These are phyloP conservation scores for Oreochromis grahami DNA, from an alignment of 2,797 vertebrate genomes.

Conservation along the genomic window DNA sequence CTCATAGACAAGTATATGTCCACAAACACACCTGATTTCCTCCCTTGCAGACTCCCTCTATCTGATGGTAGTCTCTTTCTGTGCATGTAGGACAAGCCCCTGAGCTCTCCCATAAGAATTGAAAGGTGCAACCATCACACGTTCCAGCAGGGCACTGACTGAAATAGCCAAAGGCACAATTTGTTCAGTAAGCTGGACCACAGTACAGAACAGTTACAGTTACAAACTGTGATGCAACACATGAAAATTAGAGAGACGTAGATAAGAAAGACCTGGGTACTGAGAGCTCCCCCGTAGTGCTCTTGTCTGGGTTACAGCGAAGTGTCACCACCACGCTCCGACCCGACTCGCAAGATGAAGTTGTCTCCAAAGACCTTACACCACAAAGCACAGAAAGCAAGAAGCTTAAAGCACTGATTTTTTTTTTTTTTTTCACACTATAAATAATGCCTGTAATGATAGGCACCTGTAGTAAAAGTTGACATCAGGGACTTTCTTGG, in stretches of 20 bases:
- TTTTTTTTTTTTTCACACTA: not conserved
- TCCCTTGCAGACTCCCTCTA: constrained; percentile 91
- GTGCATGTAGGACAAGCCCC: constrained; percentile 93
- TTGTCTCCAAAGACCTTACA: constrained; percentile 83
- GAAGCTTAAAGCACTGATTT: not conserved
- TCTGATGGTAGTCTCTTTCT: constrained; percentile 86
- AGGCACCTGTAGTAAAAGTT: constrained; percentile 93
- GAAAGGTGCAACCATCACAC: constrained; percentile 91
- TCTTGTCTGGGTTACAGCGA: constrained; percentile 86
- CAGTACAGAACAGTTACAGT: not conserved
- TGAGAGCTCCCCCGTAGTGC: constrained; percentile 80
- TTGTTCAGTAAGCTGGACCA: not conserved
- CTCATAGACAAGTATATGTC: not conserved
- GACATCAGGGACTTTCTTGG: constrained; percentile 84
- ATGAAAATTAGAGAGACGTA: not conserved
- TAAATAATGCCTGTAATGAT: not conserved
- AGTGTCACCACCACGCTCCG: constrained; percentile 88
- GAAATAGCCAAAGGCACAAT: constrained; percentile 25
- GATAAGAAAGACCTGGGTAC: constrained; percentile 83
- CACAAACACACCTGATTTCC: constrained; percentile 81
- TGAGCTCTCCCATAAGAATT: constrained; percentile 93
- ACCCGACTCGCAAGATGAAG: constrained; percentile 88
- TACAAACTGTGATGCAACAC: not conserved
- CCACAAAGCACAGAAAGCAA: not conserved
- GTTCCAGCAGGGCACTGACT: constrained; percentile 92